Conservation (phyloP, 2,113 vertebrate species). For the Bos javanicus region DNA sequence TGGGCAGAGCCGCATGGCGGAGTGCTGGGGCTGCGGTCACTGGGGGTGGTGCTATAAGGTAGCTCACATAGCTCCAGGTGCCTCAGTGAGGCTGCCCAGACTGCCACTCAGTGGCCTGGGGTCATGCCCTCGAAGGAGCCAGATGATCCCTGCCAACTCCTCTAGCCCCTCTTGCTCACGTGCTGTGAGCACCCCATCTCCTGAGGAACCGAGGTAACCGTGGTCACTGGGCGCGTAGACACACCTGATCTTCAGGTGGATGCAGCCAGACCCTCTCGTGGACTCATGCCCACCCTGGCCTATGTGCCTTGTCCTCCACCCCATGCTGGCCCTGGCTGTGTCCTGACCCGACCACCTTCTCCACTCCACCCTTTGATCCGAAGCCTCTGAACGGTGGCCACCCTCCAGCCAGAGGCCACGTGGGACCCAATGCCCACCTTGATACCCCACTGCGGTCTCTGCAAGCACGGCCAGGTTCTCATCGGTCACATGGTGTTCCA, state of each 20-base stretch:
- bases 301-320: neutral
- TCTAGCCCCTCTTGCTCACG: neutral
- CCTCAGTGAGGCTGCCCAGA: neutral
- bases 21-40: neutral
- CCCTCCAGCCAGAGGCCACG: neutral
- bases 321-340: neutral
- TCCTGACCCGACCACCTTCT: neutral
- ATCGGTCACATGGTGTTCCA: neutral
- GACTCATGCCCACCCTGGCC: neutral
- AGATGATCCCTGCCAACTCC: neutral
- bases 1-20: accelerated
- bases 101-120: too few relatives aligned
- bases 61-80: neutral
- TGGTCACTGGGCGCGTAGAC: neutral
- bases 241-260: neutral
- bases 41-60: neutral
- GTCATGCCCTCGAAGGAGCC: neutral
- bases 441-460: accelerated
- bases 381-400: accelerated
- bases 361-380: neutral
- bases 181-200: neutral
- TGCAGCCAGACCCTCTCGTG: neutral
- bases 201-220: accelerated
- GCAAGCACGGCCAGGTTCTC: neutral
- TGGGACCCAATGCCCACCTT: accelerated